Percentiles rank a stretch among this genome's conserved stretches.
Evolutionary conservation across 2,113 vertebrate species (phyloP).

Genomic region (Erpornis zantholeuca): DNA sequence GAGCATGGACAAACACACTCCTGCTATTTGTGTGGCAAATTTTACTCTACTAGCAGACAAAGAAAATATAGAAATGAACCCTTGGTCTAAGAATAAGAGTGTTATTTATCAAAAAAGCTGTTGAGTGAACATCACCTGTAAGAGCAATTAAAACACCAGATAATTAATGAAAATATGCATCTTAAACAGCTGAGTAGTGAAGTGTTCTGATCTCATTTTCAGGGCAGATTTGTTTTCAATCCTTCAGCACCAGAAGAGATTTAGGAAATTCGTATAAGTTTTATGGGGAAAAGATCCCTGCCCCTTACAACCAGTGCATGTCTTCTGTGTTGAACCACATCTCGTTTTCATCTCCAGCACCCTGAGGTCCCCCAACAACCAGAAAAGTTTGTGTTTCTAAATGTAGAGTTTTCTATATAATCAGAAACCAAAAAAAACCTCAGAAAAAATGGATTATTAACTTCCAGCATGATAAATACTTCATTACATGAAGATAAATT

Average conservation of each 20-base stretch:
- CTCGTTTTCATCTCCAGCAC: not conserved
- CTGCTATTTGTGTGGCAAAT: not conserved
- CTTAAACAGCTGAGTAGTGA: not conserved
- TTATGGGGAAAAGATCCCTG: not conserved
- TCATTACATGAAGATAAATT: not conserved
- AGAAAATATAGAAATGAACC: not conserved
- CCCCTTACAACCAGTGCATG: not conserved
- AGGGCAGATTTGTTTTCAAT: not conserved
- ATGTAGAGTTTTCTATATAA: not conserved
- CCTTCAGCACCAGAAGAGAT: not conserved
- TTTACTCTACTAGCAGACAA: not conserved
- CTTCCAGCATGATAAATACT: not conserved
- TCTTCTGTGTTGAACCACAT: not conserved
- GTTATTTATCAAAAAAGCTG: not conserved
- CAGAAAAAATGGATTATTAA: not conserved
- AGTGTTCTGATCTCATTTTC: not conserved
- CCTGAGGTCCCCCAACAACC: not conserved
- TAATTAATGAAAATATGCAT: not conserved
- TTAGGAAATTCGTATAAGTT: not conserved
- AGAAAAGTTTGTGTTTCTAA: not conserved
- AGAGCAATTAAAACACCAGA: not conserved
- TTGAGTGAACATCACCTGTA: not conserved
- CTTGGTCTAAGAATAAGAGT: not conserved
- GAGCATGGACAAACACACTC: not conserved
- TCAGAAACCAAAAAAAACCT: not conserved